These are phyloP conservation scores for Galbula dea DNA, from an alignment of 2,113 vertebrate genomes.

Conservation along the genomic window DNA sequence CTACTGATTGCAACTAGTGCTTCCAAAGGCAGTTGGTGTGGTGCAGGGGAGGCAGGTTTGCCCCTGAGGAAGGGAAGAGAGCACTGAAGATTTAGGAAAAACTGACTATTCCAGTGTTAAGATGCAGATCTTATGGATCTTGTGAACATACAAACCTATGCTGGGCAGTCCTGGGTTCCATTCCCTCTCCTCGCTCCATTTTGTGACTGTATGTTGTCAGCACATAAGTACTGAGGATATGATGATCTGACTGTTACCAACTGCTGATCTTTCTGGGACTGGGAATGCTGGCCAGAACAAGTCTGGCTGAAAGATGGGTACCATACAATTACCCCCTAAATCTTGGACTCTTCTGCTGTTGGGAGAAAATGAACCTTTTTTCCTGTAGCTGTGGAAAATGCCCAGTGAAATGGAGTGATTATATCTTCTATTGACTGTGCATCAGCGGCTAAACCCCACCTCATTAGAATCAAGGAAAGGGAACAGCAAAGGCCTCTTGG, in stretches of 20 bases:
- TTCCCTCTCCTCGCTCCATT: neutral
- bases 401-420: neutral
- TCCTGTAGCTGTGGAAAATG: neutral
- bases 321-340: neutral
- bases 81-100: neutral
- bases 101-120: neutral
- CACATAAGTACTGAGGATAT: fast-evolving
- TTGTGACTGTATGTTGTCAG: neutral
- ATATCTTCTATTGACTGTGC: neutral
- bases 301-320: neutral
- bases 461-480: neutral
- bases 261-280: neutral
- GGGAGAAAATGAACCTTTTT: neutral
- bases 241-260: neutral
- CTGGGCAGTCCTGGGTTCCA: neutral
- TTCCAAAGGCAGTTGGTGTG: neutral
- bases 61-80: neutral
- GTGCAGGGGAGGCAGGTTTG: neutral
- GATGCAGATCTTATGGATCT: neutral
- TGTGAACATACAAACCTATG: neutral
- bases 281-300: neutral
- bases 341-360: neutral
- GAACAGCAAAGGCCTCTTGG: neutral
- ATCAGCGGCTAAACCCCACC: too few relatives aligned
- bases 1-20: neutral